Conservation (phyloP, 1,140 invertebrate genomes). For the Drosophila sp. region DNA sequence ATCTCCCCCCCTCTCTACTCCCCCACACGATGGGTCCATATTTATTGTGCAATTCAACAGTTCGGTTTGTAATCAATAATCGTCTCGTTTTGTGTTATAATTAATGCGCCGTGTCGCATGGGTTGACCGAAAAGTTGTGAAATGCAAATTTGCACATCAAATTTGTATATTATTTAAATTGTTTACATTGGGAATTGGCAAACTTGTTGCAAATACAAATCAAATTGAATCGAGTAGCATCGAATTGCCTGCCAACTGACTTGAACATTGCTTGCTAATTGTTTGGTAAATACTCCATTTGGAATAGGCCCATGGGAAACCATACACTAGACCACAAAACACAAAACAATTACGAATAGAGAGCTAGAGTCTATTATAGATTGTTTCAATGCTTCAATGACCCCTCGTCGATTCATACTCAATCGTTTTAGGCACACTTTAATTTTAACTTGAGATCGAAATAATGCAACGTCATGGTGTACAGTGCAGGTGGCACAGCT, state of each 20-base stretch:
- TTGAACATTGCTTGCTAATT: slow-evolving; percentile 33
- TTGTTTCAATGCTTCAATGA: too few relatives aligned
- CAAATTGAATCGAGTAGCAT: slow-evolving; percentile 7
- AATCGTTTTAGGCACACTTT: background rate
- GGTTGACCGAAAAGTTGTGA: slow-evolving; percentile 12
- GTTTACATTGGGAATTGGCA: background rate
- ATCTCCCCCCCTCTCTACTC: slow-evolving; percentile 10
- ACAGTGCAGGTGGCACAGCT: background rate
- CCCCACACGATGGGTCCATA: background rate
- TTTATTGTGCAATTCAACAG: slow-evolving; percentile 30
- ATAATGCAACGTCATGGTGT: slow-evolving; percentile 10
- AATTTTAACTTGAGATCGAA: background rate
- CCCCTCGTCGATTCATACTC: too few relatives aligned
- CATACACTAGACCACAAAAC: slow-evolving; percentile 33
- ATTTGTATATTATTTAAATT: background rate
- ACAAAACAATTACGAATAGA: too few relatives aligned
- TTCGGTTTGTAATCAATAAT: slow-evolving; percentile 34
- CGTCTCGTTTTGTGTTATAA: slow-evolving; percentile 38
- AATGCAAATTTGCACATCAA: slow-evolving; percentile 17
- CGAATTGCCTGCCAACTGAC: background rate
- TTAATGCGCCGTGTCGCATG: slow-evolving; percentile 25
- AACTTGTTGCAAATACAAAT: slow-evolving; percentile 12
- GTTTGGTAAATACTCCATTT: slow-evolving; percentile 24
- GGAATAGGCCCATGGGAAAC: slow-evolving; percentile 13
- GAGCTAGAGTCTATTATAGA: too few relatives aligned